Percentiles rank a stretch among this genome's conserved stretches.
These are phyloP conservation scores for Synergus gifuensis DNA, from an alignment of 2,888 invertebrate genomes.

Conservation along the genomic window DNA sequence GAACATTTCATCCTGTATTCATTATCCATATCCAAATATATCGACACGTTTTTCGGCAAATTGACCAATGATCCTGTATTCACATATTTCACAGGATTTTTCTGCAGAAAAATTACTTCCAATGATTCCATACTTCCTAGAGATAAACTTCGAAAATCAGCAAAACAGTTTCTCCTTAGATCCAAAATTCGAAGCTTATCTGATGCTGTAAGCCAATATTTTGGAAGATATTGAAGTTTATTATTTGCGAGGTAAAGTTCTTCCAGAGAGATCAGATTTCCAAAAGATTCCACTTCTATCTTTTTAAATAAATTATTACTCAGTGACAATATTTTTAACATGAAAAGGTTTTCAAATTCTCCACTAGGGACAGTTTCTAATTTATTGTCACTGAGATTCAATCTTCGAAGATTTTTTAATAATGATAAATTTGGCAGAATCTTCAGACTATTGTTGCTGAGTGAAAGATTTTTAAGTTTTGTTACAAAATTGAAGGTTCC, in stretches of 20 bases:
- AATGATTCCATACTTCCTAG: conserved; percentile 58
- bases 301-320: conserved; percentile 59
- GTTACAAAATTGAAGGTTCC: conserved; percentile 56
- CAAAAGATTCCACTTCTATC: conserved; percentile 60
- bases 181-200: conserved; percentile 59
- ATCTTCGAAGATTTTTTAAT: conserved; percentile 41
- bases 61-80: background rate
- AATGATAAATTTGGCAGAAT: conserved; percentile 28
- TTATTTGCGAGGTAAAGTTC: conserved; percentile 62
- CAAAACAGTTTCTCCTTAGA: conserved; percentile 59
- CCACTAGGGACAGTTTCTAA: conserved; percentile 52
- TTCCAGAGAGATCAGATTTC: conserved; percentile 54
- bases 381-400: conserved; percentile 60
- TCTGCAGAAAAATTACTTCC: conserved; percentile 61
- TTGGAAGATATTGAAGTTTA: conserved; percentile 56
- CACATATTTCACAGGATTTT: conserved; percentile 60
- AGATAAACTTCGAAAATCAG: conserved; percentile 57
- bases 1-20: background rate
- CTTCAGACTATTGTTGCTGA: conserved; percentile 48
- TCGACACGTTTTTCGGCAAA: background rate
- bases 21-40: conserved; percentile 4
- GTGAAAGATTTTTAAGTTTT: conserved; percentile 58
- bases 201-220: conserved; percentile 56
- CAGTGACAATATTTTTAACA: background rate
- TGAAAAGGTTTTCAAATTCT: conserved; percentile 41